phyloP scores from a whole-genome alignment of 2,888 invertebrate species.

The Noctua fimbriata region DNA sequence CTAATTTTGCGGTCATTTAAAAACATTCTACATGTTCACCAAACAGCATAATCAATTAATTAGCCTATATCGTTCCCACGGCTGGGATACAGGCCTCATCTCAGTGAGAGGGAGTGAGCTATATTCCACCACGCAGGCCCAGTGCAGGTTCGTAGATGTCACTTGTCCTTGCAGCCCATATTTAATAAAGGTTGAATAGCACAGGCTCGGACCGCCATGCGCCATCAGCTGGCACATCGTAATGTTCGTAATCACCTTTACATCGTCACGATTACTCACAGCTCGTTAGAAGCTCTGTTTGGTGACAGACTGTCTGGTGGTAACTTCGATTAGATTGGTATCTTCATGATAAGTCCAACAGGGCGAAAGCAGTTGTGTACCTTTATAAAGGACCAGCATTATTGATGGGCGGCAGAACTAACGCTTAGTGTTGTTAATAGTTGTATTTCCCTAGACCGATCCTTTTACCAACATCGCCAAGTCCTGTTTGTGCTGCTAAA shows the following conservation, averaged over 20 bases:
- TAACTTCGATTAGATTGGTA: neutral
- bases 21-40: neutral
- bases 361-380: neutral
- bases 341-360: neutral
- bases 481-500: neutral
- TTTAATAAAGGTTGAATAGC: slow-evolving; percentile 26
- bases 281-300: neutral
- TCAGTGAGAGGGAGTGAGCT: neutral
- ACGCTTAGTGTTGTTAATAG: neutral
- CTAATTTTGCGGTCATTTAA: neutral
- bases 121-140: neutral
- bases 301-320: neutral
- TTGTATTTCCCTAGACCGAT: neutral
- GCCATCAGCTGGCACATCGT: neutral
- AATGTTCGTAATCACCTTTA: slow-evolving; percentile 12
- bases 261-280: slow-evolving; percentile 15
- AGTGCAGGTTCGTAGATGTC: neutral
- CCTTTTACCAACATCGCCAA: neutral
- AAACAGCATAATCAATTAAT: neutral
- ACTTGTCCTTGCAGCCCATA: neutral
- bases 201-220: neutral
- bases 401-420: neutral
- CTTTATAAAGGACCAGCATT: neutral
- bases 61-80: slow-evolving; percentile 71
- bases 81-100: neutral